Evolutionary conservation across 2,113 vertebrate species (phyloP).

Genomic region (rat (Rattus norvegicus)): DNA sequence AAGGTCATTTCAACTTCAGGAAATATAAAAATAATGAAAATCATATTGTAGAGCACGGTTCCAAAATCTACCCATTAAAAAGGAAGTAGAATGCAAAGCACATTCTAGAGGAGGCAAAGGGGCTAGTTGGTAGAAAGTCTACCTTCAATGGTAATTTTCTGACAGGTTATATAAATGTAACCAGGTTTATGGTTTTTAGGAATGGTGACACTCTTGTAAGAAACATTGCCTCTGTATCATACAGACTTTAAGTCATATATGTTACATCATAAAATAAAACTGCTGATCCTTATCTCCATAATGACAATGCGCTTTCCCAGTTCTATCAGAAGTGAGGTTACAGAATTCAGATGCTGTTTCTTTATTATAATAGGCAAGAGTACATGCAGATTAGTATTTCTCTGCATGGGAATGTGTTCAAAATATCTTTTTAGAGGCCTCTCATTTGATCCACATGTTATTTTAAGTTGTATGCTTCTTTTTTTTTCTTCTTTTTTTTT

Average conservation of each 20-base stretch:
- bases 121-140: neutral
- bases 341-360: neutral
- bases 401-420: neutral
- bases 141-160: neutral
- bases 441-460: too few relatives aligned
- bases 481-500: too few relatives aligned
- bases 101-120: too few relatives aligned
- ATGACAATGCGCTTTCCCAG: neutral
- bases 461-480: neutral
- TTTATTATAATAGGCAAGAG: neutral
- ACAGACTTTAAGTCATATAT: neutral
- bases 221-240: too few relatives aligned
- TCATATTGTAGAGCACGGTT: fast-evolving
- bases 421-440: neutral
- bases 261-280: neutral
- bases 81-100: neutral
- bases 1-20: neutral
- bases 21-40: neutral
- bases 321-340: neutral
- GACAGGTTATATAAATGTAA: neutral
- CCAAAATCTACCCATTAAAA: neutral
- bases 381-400: neutral
- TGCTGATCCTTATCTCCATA: neutral
- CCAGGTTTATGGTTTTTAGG: neutral
- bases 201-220: neutral